Conservation (phyloP, 2,888 invertebrate species). For the Drosophila birchii region DNA sequence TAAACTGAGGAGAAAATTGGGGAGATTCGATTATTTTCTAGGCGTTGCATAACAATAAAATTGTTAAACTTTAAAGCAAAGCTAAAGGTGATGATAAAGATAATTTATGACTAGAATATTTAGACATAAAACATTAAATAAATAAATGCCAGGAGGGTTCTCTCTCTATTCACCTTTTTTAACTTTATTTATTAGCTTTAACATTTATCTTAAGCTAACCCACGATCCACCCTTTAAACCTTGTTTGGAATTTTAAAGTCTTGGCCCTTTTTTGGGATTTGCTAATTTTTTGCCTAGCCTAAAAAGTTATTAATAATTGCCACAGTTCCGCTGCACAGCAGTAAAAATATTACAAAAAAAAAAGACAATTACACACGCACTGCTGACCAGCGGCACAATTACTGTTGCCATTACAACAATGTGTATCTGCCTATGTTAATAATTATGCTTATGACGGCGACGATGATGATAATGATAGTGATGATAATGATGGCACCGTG, state of each 20-base stretch:
- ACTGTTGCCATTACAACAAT: conserved; percentile 66
- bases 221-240: no score
- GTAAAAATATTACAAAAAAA: conserved; percentile 3
- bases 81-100: neutral
- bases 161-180: neutral
- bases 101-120: neutral
- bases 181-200: neutral
- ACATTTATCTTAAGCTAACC: neutral
- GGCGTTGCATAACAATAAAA: neutral
- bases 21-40: neutral
- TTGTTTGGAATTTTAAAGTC: neutral
- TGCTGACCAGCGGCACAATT: conserved; percentile 72
- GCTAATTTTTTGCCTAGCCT: conserved; percentile 8
- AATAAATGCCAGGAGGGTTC: neutral
- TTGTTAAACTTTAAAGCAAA: neutral
- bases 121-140: neutral
- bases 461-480: conserved; percentile 6
- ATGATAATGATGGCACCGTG: conserved; percentile 21
- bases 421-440: conserved; percentile 53
- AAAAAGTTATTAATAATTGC: conserved; percentile 27
- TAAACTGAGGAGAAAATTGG: neutral
- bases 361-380: conserved; percentile 51
- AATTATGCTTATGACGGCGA: conserved; percentile 34
- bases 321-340: conserved; percentile 32
- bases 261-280: neutral